Percentiles rank a stretch among this genome's conserved stretches.
Evolutionary conservation across 1,140 invertebrate species (phyloP).

Genomic region (Himalopsyche phryganea): DNA sequence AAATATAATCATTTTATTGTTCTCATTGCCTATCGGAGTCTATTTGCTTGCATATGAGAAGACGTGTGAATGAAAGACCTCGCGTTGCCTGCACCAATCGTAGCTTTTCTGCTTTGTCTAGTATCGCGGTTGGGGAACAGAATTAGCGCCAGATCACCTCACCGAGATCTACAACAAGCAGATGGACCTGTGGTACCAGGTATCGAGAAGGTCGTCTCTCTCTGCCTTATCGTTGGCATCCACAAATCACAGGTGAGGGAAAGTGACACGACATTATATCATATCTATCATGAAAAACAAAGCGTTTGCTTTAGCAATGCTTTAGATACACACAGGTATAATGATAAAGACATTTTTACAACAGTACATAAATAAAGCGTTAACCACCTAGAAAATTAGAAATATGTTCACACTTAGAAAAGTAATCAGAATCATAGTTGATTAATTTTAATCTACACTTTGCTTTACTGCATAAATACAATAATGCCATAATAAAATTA

Average conservation of each 20-base stretch:
- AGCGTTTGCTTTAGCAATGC: no score
- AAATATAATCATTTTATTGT: no score
- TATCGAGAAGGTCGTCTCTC: slow-evolving; percentile 79
- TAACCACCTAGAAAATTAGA: background rate
- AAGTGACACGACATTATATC: background rate
- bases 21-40: no score
- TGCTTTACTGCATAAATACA: no score
- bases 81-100: slow-evolving; percentile 1
- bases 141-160: slow-evolving; percentile 75
- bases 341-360: no score
- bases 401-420: background rate
- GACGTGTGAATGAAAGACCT: no score
- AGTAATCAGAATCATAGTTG: no score
- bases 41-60: no score
- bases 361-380: background rate
- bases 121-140: slow-evolving; percentile 86
- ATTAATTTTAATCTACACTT: no score
- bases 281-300: no score
- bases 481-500: no score
- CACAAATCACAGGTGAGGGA: slow-evolving; percentile 68
- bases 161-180: slow-evolving; percentile 75
- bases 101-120: slow-evolving; percentile 42
- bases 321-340: no score
- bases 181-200: slow-evolving; percentile 84
- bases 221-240: slow-evolving; percentile 84